phyloP scores from a whole-genome alignment of 1,140 invertebrate species.

The Scaptomyza graminum region DNA sequence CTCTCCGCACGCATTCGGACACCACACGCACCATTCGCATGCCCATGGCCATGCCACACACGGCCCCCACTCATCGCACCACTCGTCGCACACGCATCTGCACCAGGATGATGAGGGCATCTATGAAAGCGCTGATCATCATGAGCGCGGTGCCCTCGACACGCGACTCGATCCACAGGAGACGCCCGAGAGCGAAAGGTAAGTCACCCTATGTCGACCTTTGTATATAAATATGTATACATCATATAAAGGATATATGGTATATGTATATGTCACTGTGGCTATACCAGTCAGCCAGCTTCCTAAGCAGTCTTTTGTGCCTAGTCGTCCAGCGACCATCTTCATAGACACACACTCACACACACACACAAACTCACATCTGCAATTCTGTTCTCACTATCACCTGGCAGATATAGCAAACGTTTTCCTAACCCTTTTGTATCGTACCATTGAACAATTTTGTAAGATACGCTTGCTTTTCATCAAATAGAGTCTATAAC shows the following conservation, averaged over 20 bases:
- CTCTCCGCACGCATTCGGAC: slow-evolving; percentile 83
- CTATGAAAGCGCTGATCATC: slow-evolving; percentile 91
- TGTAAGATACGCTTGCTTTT: too few relatives aligned
- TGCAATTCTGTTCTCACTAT: too few relatives aligned
- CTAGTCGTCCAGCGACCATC: neutral
- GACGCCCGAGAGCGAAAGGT: slow-evolving; percentile 94
- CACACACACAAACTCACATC: too few relatives aligned
- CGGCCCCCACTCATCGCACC: slow-evolving; percentile 84
- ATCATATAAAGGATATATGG: neutral
- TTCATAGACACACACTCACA: too few relatives aligned
- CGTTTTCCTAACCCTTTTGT: too few relatives aligned
- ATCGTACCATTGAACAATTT: too few relatives aligned
- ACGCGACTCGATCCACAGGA: slow-evolving; percentile 87
- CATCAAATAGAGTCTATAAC: neutral
- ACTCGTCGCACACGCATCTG: slow-evolving; percentile 84
- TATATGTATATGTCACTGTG: slow-evolving; percentile 4
- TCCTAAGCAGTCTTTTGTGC: neutral
- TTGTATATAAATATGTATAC: neutral
- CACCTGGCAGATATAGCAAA: too few relatives aligned
- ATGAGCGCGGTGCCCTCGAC: slow-evolving; percentile 86
- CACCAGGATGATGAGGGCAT: slow-evolving; percentile 92
- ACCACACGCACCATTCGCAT: slow-evolving; percentile 83
- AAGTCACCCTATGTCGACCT: slow-evolving; percentile 72
- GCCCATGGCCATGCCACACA: slow-evolving; percentile 84
- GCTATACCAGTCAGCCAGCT: neutral